Evolutionary conservation across 2,888 invertebrate genomes (phyloP), one percentile per base, ranked within the genome.

Genomic region (Cryptus viduatorius): DNA sequence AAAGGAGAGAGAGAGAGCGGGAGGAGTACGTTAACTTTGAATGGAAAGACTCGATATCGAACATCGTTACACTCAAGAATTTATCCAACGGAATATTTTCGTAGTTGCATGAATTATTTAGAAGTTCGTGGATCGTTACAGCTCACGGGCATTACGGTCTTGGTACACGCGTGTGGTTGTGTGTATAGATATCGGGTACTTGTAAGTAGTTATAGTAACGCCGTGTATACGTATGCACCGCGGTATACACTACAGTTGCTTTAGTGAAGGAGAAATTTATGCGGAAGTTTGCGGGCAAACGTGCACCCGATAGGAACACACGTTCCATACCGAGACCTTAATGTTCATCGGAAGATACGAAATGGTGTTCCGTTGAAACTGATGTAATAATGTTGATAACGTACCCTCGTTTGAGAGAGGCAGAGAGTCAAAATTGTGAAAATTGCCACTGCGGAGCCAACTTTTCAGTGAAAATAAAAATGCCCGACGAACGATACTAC

Each of bases 251-350:
- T 68, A 48, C 24, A 81, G 81, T 81, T 65, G 69, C 81, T 77
- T 71, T 78, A 31, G 76, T 65, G 53, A 65, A 79, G 50, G 76
- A 72, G 79, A 50, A 84, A 84, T 84, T 82, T 84, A 82, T 84
- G 82, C 79, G 71, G 76, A 82, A 84, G 82, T 84, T 84, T 79
- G 82, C 48, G 65, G 65, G 81, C 59, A 77, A 79, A 84, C 76
- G 84, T 82, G 84, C 79, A 53, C 65, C 79, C 65, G 84, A 82
- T 84, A 82, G 76, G 72, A 77, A 79, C 68, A 68, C 72, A 72
- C 69, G 64, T 50, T 42, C 64, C 56, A 72, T 46, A 53, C 48
- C 69, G 64, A 65, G 78, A 79, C 76, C 82, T 76, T 76, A 82
- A 79, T 76, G 82, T 71, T 79, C 73, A 72, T 71, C 73, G 79